These are phyloP conservation scores for Gandaritis pyraliata DNA, from an alignment of 2,888 invertebrate species.

Conservation along the genomic window DNA sequence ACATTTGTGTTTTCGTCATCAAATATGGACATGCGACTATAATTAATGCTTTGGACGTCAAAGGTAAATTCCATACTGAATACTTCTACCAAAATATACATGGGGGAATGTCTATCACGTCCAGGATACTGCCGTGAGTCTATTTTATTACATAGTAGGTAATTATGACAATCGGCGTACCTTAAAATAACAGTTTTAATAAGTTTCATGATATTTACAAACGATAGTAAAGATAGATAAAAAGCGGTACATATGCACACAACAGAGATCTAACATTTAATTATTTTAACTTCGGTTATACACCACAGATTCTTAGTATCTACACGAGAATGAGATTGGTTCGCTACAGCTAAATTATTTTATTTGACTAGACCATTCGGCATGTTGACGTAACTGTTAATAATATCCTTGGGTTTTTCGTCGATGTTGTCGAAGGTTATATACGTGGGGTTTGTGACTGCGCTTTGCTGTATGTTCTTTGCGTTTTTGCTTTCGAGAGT, in stretches of 20 bases:
- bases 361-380: constrained; percentile 80
- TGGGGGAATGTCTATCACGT: no score
- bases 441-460: constrained; percentile 76
- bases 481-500: constrained; percentile 55
- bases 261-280: constrained; percentile 28
- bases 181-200: no score
- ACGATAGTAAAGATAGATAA: background rate
- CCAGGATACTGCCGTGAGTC: no score
- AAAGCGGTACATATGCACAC: constrained; percentile 2
- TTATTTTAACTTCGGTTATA: constrained; percentile 13
- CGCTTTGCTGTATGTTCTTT: constrained; percentile 63
- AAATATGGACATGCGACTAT: no score
- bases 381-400: constrained; percentile 61
- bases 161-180: no score
- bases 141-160: no score
- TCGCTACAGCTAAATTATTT: constrained; percentile 41
- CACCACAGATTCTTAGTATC: constrained; percentile 32
- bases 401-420: constrained; percentile 69
- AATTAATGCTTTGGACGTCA: no score
- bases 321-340: constrained; percentile 47
- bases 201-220: no score
- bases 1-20: no score
- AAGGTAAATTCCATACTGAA: no score
- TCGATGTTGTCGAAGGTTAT: constrained; percentile 67
- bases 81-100: no score